Conservation (phyloP, 2,888 invertebrate species). For the Stomorhina lunata region DNA sequence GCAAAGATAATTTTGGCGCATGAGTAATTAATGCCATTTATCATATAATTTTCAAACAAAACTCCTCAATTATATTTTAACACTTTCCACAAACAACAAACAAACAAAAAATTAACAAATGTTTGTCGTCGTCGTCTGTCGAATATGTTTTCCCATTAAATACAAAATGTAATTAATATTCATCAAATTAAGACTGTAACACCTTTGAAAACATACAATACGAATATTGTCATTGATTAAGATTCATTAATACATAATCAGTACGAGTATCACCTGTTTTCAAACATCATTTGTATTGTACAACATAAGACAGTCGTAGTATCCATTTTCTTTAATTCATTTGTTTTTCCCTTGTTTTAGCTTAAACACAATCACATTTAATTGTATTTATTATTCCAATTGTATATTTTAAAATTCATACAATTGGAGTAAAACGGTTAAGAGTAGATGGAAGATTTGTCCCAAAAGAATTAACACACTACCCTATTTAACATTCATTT, state of each 20-base stretch:
- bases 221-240: constrained; percentile 13
- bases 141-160: too few relatives aligned
- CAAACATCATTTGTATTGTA: neutral
- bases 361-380: neutral
- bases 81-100: too few relatives aligned
- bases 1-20: too few relatives aligned
- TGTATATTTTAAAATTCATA: neutral
- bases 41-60: too few relatives aligned
- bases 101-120: too few relatives aligned
- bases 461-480: constrained; percentile 25
- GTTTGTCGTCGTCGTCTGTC: too few relatives aligned
- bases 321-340: neutral
- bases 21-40: too few relatives aligned
- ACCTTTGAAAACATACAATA: neutral
- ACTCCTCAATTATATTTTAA: too few relatives aligned
- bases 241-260: constrained; percentile 10
- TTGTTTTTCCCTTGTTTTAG: neutral
- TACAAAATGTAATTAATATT: neutral
- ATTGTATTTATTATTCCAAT: neutral
- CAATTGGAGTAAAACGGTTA: constrained; percentile 16
- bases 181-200: neutral
- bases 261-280: constrained; percentile 3
- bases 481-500: constrained; percentile 25
- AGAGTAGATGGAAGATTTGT: constrained; percentile 19
- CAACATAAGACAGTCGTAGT: too few relatives aligned